phyloP scores from a whole-genome alignment of 2,888 invertebrate genomes.

The Nymphalis polychloros region DNA sequence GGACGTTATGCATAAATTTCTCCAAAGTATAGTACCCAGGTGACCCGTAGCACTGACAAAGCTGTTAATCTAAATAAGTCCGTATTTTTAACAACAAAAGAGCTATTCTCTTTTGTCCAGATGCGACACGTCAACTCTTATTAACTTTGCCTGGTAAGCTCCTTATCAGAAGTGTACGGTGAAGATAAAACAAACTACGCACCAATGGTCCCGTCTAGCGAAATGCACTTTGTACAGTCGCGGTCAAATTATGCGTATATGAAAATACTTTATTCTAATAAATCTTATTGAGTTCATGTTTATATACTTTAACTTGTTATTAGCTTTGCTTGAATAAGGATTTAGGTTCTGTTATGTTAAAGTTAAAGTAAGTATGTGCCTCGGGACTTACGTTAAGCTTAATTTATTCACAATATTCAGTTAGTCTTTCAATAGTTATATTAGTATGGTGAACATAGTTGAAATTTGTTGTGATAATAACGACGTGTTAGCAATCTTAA shows the following conservation, averaged over 20 bases:
- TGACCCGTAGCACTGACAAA: slow-evolving; percentile 44
- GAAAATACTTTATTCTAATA: not conserved
- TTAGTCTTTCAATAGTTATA: slow-evolving; percentile 3
- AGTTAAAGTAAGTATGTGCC: slow-evolving; percentile 4
- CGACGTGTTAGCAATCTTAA: no score
- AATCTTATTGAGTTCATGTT: slow-evolving; percentile 5
- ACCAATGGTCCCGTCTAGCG: slow-evolving; percentile 59
- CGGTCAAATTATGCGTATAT: slow-evolving; percentile 42
- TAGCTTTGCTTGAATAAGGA: slow-evolving; percentile 11
- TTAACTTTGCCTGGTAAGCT: slow-evolving; percentile 75
- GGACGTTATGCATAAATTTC: slow-evolving; percentile 57
- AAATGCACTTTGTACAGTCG: slow-evolving; percentile 66
- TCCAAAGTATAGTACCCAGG: slow-evolving; percentile 51
- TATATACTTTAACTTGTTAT: slow-evolving; percentile 10
- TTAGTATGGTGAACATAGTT: not conserved
- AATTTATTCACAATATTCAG: slow-evolving; percentile 10
- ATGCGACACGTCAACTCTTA: slow-evolving; percentile 62
- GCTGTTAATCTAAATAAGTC: slow-evolving; percentile 56
- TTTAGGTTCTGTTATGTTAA: slow-evolving; percentile 22
- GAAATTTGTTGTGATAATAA: no score
- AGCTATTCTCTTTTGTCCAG: slow-evolving; percentile 55
- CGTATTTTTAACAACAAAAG: slow-evolving; percentile 53
- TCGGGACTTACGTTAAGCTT: not conserved
- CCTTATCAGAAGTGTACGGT: slow-evolving; percentile 78
- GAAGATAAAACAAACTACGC: slow-evolving; percentile 72